Evolutionary conservation across 92 coral and sea anemone species (phyloP).

Genomic region (Porites cylindrica): DNA sequence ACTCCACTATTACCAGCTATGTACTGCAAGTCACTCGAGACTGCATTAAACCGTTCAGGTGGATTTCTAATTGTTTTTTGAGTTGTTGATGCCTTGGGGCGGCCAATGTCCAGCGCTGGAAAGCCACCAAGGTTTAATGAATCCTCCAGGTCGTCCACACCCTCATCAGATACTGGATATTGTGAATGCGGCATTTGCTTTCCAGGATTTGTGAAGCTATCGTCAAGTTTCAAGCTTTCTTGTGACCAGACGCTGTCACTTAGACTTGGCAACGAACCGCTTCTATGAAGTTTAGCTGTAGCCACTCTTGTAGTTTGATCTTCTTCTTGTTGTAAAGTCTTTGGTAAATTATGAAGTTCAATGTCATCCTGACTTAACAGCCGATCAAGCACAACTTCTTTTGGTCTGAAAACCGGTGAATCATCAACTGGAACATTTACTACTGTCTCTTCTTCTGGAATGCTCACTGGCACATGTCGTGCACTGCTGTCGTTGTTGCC

Average conservation of each 20-base stretch:
- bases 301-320: slow-evolving; percentile 1
- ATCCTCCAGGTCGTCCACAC: slow-evolving; percentile 60
- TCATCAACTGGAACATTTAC: background rate
- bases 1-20: background rate
- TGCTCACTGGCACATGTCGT: background rate
- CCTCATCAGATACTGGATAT: slow-evolving; percentile 39
- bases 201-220: slow-evolving; percentile 42
- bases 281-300: slow-evolving; percentile 53
- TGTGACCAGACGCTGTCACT: slow-evolving; percentile 92
- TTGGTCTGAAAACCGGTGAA: slow-evolving; percentile 17
- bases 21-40: slow-evolving; percentile 9
- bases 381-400: slow-evolving; percentile 35
- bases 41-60: slow-evolving; percentile 14
- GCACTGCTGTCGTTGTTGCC: background rate
- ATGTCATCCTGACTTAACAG: slow-evolving; percentile 65
- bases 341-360: slow-evolving; percentile 38
- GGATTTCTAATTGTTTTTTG: slow-evolving; percentile 3
- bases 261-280: slow-evolving; percentile 85
- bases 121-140: slow-evolving; percentile 82
- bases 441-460: slow-evolving; percentile 15
- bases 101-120: slow-evolving; percentile 86
- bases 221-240: slow-evolving; percentile 69
- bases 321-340: slow-evolving; percentile 6
- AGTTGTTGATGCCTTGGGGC: background rate
- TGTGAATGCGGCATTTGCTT: slow-evolving; percentile 6